Evolutionary conservation across 2,113 vertebrate species (phyloP), one percentile per base, ranked within the genome.

Genomic region (Phainopepla nitens): DNA sequence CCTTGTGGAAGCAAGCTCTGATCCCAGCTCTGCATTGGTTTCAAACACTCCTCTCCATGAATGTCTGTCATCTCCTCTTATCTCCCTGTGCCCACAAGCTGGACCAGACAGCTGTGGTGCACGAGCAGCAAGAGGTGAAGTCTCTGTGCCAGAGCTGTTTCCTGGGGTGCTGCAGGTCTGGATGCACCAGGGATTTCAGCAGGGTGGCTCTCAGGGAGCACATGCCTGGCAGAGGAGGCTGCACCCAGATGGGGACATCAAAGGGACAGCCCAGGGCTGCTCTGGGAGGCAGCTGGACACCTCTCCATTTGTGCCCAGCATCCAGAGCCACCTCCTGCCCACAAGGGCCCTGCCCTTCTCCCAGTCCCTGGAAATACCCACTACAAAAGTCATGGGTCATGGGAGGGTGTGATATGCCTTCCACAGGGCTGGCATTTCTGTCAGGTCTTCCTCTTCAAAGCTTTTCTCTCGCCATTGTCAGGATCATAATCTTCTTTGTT

Each of bases 81-180:
- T 13, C 20, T 71, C 33, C 1, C n/a, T 15, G 33, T 78, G 65
- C 60, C 60, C 72, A 49, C 42, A 25, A n/a, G 42, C 49, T 3
- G 2, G 39, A 85, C 51, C 57, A 57, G 70, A n/a, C 10, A 57
- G 18, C 36, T 62, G 79, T 28, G 33, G 24, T 1, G 2, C 36
- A 7, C 0, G 5, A 69, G 47, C 35, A 45, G 50, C 0, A 0
- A 6, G 28, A 54, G n/a, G 45, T 23, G 28, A n/a, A 44, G 20
- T 49, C 28, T 82, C 39, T 0, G 0, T 24, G 45, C n/a, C 56
- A 25, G 29, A 56, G 49, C 15, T 29, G 28, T 56, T 76, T 41
- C 77, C 78, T 53, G 56, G 9, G 3, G 27, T 33, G 50, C 69
- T 9, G 23, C 73, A 68, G 44, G 23, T 42, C 51, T 79, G 61